Evolutionary conservation across 1,140 invertebrate species (phyloP).

Genomic region (Agraylea sexmaculata): DNA sequence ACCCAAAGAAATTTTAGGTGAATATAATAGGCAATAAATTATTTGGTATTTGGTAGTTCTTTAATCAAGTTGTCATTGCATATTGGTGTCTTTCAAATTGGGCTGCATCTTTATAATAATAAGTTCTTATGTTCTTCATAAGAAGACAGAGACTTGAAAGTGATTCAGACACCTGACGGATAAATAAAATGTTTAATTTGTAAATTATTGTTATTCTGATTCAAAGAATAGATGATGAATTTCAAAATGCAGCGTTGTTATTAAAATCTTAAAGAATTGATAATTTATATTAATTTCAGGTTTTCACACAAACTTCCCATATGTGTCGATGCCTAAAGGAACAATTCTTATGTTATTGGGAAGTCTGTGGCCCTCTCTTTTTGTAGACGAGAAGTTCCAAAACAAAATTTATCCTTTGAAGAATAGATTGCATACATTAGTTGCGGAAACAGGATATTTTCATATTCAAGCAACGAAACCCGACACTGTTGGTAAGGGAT

Average conservation of each 20-base stretch:
- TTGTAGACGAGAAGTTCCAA: slow-evolving; percentile 39
- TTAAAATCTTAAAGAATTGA: no score
- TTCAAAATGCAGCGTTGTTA: no score
- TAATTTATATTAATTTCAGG: no score
- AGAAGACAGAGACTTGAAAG: no score
- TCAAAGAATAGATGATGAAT: no score
- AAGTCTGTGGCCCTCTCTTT: slow-evolving; percentile 29
- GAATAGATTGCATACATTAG: slow-evolving; percentile 26
- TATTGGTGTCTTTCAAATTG: not conserved
- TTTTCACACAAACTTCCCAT: slow-evolving; percentile 16
- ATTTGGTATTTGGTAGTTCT: slow-evolving; percentile 21
- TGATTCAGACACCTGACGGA: no score
- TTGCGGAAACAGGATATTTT: slow-evolving; percentile 55
- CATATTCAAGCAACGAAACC: slow-evolving; percentile 69
- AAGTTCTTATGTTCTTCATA: no score
- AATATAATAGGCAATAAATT: slow-evolving; percentile 15
- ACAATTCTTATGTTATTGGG: slow-evolving; percentile 25
- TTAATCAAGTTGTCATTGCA: not conserved
- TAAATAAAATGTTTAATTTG: no score
- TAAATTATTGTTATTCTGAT: no score
- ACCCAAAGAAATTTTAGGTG: slow-evolving; percentile 50
- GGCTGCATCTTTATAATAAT: no score
- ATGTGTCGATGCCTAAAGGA: slow-evolving; percentile 5
- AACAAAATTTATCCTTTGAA: slow-evolving; percentile 44
- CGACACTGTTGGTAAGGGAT: slow-evolving; percentile 50